These are phyloP conservation scores for Actenoides lindsayi DNA, from an alignment of 2,113 vertebrate species.

Conservation along the genomic window DNA sequence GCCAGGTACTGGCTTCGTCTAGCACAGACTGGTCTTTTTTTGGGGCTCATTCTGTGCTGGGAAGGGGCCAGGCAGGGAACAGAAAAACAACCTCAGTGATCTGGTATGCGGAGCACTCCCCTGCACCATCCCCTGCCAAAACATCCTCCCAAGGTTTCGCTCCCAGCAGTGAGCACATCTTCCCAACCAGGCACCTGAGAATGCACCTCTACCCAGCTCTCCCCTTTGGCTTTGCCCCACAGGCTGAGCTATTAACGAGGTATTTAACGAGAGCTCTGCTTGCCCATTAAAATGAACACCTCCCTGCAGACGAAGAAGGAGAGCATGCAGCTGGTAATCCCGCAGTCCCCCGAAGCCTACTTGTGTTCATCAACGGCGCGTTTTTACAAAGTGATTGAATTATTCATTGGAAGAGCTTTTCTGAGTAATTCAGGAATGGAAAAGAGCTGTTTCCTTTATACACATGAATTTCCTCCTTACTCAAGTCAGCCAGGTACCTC, in stretches of 20 bases:
- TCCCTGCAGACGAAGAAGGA: neutral
- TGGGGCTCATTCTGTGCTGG: neutral
- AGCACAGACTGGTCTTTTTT: neutral
- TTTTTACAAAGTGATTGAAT: neutral
- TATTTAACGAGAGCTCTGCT: neutral
- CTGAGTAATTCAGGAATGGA: neutral
- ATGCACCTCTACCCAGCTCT: neutral
- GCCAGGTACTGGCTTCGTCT: neutral
- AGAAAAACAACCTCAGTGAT: neutral
- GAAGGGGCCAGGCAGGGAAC: neutral
- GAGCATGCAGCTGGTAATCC: neutral
- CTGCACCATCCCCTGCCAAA: neutral
- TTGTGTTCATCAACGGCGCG: fast-evolving
- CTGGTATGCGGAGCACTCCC: neutral
- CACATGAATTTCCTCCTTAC: fast-evolving
- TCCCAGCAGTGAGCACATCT: neutral
- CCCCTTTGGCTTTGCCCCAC: neutral
- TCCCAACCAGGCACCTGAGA: fast-evolving
- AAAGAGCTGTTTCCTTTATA: neutral
- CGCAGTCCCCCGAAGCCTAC: neutral
- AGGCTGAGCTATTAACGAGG: neutral
- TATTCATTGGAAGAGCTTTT: neutral
- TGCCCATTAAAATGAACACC: neutral
- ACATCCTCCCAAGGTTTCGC: fast-evolving
- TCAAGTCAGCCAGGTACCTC: neutral